Evolutionary conservation across 2,888 invertebrate species (phyloP).

Genomic region (Hydroisotoma schaefferi): DNA sequence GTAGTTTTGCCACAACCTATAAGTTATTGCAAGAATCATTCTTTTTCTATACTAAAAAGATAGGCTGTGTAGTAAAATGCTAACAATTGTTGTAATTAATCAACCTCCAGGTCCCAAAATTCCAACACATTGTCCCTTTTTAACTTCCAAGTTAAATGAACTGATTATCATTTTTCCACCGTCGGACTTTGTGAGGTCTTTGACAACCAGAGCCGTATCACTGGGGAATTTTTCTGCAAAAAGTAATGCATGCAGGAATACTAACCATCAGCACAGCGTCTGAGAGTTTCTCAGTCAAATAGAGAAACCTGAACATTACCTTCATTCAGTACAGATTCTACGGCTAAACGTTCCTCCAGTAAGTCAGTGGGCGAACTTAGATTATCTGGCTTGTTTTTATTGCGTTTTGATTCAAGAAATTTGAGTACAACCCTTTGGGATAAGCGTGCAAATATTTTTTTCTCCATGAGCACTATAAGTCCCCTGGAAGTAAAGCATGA

Average conservation of each 20-base stretch:
- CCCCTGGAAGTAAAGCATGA: slow-evolving; percentile 13
- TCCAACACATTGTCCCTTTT: slow-evolving; percentile 37
- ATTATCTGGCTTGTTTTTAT: slow-evolving; percentile 3
- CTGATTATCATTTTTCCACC: slow-evolving; percentile 31
- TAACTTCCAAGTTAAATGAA: slow-evolving; percentile 31
- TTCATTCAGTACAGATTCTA: slow-evolving; percentile 18
- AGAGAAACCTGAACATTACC: slow-evolving; percentile 1
- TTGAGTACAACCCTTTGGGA: slow-evolving; percentile 23
- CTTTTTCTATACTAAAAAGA: no score
- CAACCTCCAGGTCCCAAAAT: slow-evolving; percentile 36
- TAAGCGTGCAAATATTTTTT: slow-evolving; percentile 11
- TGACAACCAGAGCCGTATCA: slow-evolving; percentile 24
- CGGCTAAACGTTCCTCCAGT: slow-evolving; percentile 8
- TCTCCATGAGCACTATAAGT: slow-evolving; percentile 29
- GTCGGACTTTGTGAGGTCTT: slow-evolving; percentile 33
- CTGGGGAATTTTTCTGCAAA: slow-evolving; percentile 18
- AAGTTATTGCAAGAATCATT: not conserved
- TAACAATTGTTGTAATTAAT: not conserved
- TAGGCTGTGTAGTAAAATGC: no score
- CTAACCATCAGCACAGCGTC: no score
- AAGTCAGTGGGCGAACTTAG: slow-evolving; percentile 1
- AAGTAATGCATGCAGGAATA: no score
- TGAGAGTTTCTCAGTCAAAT: not conserved
- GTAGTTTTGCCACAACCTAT: slow-evolving; percentile 30
- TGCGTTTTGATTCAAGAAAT: slow-evolving; percentile 17